Conservation (phyloP, 2,888 invertebrate species). For the Nemapogon koenigi region DNA sequence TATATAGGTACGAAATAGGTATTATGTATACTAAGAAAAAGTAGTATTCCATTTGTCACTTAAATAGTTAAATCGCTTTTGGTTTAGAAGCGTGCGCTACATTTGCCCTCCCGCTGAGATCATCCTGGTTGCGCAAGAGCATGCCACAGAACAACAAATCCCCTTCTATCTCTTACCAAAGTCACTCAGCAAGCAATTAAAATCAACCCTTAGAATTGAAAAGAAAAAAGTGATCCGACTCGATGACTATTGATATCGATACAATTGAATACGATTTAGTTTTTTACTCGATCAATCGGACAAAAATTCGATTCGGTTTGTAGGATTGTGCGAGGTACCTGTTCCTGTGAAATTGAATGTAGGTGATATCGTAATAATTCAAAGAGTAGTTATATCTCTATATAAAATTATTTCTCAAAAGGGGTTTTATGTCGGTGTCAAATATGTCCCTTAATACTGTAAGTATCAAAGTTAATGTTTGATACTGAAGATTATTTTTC, state of each 20-base stretch:
- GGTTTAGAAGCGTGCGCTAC: neutral
- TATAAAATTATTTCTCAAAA: no score
- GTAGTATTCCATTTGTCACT: constrained; percentile 2
- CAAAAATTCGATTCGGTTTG: constrained; percentile 53
- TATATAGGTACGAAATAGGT: no score
- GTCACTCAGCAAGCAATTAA: constrained; percentile 33
- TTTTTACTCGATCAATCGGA: constrained; percentile 48
- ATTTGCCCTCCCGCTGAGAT: constrained; percentile 4
- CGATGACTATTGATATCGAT: constrained; percentile 56
- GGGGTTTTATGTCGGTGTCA: no score
- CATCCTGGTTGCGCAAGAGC: constrained; percentile 4
- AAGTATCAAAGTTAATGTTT: no score
- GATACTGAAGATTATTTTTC: no score
- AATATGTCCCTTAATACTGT: no score
- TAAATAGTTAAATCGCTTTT: neutral
- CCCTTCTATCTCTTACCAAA: no score
- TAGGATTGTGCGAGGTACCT: constrained; percentile 13
- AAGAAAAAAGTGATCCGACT: constrained; percentile 27
- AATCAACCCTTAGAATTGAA: constrained; percentile 29
- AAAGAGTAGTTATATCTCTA: no score
- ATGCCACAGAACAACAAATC: constrained; percentile 4
- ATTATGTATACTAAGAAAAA: neutral
- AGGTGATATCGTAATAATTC: no score
- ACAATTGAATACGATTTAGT: constrained; percentile 40
- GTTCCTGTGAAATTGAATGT: constrained; percentile 8